phyloP scores from a whole-genome alignment of 2,888 invertebrate species.

The Scotopteryx bipunctaria region DNA sequence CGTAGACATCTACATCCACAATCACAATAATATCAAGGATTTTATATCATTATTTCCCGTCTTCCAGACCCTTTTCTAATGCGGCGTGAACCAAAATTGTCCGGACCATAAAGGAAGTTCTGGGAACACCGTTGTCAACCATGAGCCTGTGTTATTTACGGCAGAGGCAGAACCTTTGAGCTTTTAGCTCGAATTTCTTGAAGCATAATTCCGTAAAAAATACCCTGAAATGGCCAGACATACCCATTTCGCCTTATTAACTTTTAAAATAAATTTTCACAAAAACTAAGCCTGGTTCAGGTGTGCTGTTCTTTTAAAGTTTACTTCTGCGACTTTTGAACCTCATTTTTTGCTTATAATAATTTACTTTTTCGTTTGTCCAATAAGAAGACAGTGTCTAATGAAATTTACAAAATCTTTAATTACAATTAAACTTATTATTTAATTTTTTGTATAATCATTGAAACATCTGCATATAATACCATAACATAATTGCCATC shows the following conservation, averaged over 20 bases:
- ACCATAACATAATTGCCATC: too few relatives aligned
- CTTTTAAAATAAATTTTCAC: too few relatives aligned
- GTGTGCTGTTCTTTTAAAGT: too few relatives aligned
- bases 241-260: too few relatives aligned
- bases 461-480: too few relatives aligned
- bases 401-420: neutral
- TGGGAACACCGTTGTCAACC: conserved; percentile 41
- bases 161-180: conserved; percentile 28
- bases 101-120: conserved; percentile 42
- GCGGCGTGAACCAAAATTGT: conserved; percentile 55
- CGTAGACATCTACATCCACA: neutral
- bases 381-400: neutral
- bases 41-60: conserved; percentile 25
- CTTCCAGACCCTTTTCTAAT: conserved; percentile 42
- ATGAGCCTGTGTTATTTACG: conserved; percentile 55
- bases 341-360: too few relatives aligned
- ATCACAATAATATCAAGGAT: conserved; percentile 23
- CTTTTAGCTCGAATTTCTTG: conserved; percentile 8
- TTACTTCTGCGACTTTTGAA: too few relatives aligned
- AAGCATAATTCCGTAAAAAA: neutral
- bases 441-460: too few relatives aligned
- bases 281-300: too few relatives aligned
- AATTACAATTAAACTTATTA: too few relatives aligned
- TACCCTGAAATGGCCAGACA: too few relatives aligned
- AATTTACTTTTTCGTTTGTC: too few relatives aligned